Base-by-base conservation (phyloP, 1,140 invertebrate species). In the Mercenaria mercenaria region DNA sequence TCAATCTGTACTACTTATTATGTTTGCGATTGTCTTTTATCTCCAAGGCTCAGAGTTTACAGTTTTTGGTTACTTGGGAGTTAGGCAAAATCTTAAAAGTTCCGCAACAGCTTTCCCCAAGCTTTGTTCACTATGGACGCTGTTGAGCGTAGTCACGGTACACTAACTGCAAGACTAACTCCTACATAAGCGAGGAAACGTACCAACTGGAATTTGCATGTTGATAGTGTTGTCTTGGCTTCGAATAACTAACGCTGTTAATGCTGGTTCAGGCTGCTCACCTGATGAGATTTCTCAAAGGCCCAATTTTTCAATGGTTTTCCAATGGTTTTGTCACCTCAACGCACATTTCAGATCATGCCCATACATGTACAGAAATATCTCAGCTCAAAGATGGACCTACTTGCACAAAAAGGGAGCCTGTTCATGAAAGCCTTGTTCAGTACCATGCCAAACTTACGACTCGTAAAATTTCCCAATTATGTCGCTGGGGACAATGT, bases 401-500 rank as follows among this genome's bases (percentile, higher is more conserved):
- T 10, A 23, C 20, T 37, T 29, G 4, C 4, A 34, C 47, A 29
- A 29, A 67, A 8, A 29, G 61, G 26, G 61, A 67, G 3, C 26
- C 69, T 56, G 77, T 90, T 26, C 8, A 56, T 13, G 64, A 80
- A 39, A 84, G 43, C 47, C 11, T 59, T 11, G 15, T 41, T 20
- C 61, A 81, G 52, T 67, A 47, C 15, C 69, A 85, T 29, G 47
- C 32, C 0, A 86, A 77, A 61, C 81, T 90, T 83, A 74, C n/a
- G 4, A n/a, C 84, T 6, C 29, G 64, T 23, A 29, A 23, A 18
- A 90, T 86, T 34, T 18, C 26, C 18, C 39, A 81, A n/a, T n/a
- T 50, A 86, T 15, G 0, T 18, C 10, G 18, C n/a, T n/a, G 76
- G 61, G 2, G 83, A 90, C 47, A 81, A 90, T 82, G 89, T 90